Conservation (phyloP, 2,797 vertebrate species). For the Crocodylus rhombifer region DNA sequence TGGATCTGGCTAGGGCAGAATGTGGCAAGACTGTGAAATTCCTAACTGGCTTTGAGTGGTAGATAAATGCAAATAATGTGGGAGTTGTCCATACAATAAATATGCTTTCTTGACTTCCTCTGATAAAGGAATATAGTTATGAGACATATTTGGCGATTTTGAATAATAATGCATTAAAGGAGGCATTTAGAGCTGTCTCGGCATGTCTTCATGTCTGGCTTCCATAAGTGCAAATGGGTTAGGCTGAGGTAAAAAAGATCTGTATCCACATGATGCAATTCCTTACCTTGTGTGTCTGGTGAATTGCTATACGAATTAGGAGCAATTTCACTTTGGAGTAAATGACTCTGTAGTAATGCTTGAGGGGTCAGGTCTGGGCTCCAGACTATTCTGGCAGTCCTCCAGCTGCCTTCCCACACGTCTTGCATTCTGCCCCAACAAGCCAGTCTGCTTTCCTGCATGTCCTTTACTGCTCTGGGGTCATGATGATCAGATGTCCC, state of each 20-base stretch:
- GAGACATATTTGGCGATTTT: background rate
- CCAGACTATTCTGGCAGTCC: background rate
- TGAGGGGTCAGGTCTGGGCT: fast-evolving
- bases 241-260: fast-evolving
- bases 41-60: background rate
- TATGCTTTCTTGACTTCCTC: background rate
- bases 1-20: fast-evolving
- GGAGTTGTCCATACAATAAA: background rate
- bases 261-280: background rate
- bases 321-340: background rate
- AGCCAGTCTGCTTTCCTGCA: too few species aligned
- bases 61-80: background rate
- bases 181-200: background rate
- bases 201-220: fast-evolving
- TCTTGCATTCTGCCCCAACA: too few species aligned
- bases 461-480: background rate
- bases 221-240: background rate
- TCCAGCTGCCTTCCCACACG: fast-evolving
- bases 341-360: background rate
- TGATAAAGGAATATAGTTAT: background rate
- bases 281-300: fast-evolving
- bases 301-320: background rate
- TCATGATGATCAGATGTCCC: background rate
- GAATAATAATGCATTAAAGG: background rate
- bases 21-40: background rate